These are phyloP conservation scores for Empis livida DNA, from an alignment of 2,888 invertebrate species.

Conservation along the genomic window DNA sequence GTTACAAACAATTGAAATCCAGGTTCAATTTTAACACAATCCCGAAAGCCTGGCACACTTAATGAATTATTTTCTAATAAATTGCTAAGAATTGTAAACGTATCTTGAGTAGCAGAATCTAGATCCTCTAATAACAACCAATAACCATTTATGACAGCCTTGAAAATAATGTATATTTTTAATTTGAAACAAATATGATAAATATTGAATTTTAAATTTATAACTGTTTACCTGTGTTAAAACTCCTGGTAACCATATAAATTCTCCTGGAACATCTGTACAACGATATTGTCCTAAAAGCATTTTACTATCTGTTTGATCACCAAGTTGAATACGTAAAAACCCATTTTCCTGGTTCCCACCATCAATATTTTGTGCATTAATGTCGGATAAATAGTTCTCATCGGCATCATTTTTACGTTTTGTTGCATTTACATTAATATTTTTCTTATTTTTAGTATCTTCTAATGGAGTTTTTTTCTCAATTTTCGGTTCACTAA, in stretches of 20 bases:
- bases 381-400: neutral
- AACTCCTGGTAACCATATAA: constrained; percentile 92
- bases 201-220: neutral
- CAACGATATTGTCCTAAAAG: constrained; percentile 71
- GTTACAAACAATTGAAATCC: constrained; percentile 91
- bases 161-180: too few relatives aligned
- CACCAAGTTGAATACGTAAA: constrained; percentile 85
- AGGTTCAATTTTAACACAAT: constrained; percentile 62
- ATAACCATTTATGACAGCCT: constrained; percentile 67
- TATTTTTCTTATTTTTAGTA: constrained; percentile 17
- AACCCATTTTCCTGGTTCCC: constrained; percentile 37
- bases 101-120: constrained; percentile 86
- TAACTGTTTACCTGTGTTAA: constrained; percentile 53
- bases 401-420: constrained; percentile 6
- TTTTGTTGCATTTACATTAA: constrained; percentile 9
- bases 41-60: constrained; percentile 79
- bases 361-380: neutral
- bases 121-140: constrained; percentile 95
- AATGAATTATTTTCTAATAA: constrained; percentile 71
- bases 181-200: too few relatives aligned
- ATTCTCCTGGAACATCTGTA: constrained; percentile 94
- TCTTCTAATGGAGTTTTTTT: constrained; percentile 3
- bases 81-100: constrained; percentile 74
- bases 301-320: constrained; percentile 94
- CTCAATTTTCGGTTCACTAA: constrained; percentile 1